These are phyloP conservation scores for Lochmaea capreae DNA, from an alignment of 2,888 invertebrate genomes.

Conservation along the genomic window DNA sequence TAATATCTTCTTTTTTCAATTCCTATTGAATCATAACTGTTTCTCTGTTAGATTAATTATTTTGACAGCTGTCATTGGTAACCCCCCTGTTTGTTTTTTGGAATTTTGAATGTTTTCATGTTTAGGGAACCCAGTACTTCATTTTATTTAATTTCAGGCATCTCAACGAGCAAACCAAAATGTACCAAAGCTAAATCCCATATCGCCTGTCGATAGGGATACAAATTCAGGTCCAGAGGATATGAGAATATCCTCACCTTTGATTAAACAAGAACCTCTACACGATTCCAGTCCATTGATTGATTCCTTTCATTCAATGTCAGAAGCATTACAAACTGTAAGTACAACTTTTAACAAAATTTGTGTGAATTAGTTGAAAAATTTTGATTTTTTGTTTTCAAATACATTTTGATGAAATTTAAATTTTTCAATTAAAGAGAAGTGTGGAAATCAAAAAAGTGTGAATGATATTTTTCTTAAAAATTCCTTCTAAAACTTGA, in stretches of 20 bases:
- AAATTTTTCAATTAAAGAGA: no score
- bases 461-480: no score
- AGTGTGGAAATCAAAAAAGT: no score
- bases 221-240: constrained; percentile 65
- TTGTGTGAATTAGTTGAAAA: background rate
- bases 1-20: no score
- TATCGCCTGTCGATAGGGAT: constrained; percentile 69
- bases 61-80: no score
- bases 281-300: constrained; percentile 63
- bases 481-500: no score
- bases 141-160: constrained; percentile 40
- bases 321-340: constrained; percentile 65
- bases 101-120: no score
- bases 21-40: no score
- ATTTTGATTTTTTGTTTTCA: background rate
- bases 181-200: constrained; percentile 75
- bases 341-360: constrained; percentile 49
- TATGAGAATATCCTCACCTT: constrained; percentile 69
- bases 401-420: background rate
- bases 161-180: constrained; percentile 63
- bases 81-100: no score
- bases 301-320: constrained; percentile 66
- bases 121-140: background rate
- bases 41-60: no score
- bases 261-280: constrained; percentile 74